Evolutionary conservation across 2,113 vertebrate genomes (phyloP).

Genomic region (Propithecus coquereli): DNA sequence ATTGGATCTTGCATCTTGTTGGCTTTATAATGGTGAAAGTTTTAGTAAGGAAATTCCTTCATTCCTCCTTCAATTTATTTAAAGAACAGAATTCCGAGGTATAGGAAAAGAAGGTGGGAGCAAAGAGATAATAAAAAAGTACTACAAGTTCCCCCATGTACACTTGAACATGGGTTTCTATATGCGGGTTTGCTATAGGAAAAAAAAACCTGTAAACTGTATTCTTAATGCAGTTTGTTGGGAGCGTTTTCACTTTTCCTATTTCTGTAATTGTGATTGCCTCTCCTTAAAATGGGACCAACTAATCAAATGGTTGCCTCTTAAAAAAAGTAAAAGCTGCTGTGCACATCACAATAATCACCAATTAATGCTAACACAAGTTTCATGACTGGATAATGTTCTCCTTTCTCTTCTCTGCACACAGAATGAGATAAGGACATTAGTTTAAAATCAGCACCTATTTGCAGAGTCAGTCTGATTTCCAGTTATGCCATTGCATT

Average conservation of each 20-base stretch:
- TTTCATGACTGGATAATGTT: neutral
- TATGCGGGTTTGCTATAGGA: neutral
- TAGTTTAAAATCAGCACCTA: slow-evolving; percentile 3
- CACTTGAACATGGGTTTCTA: neutral
- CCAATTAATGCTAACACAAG: neutral
- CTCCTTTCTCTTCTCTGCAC: neutral
- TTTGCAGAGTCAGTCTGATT: slow-evolving; percentile 7
- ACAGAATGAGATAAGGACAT: neutral
- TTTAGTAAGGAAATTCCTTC: neutral
- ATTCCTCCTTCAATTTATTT: neutral
- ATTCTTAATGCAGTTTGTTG: neutral
- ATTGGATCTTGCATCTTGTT: neutral
- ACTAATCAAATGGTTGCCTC: slow-evolving; percentile 1
- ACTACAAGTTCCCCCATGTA: neutral
- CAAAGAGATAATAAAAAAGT: neutral
- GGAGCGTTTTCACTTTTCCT: neutral
- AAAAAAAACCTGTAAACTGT: neutral
- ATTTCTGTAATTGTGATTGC: slow-evolving; percentile 3
- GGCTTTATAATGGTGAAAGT: neutral
- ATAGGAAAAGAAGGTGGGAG: neutral
- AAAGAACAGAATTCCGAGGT: neutral
- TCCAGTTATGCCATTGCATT: neutral
- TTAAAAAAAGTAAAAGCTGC: slow-evolving; percentile 16
- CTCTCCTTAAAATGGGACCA: neutral
- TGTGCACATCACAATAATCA: neutral